Conservation (phyloP, 2,888 invertebrate genomes). For the Eutolmus rufibarbis region DNA sequence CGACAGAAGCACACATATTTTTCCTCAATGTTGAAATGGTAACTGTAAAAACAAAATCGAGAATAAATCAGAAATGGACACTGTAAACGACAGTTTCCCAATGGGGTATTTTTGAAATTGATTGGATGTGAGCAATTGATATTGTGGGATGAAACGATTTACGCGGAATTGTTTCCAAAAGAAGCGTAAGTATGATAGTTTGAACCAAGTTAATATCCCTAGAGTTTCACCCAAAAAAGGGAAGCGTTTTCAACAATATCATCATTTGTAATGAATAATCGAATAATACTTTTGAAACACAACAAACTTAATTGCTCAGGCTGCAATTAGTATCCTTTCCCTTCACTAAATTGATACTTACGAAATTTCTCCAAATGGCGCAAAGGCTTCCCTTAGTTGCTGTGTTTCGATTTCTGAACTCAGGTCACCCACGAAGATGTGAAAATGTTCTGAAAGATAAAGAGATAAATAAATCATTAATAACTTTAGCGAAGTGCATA, state of each 20-base stretch:
- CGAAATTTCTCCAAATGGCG: slow-evolving; percentile 98
- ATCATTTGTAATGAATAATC: background rate
- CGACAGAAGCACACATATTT: background rate
- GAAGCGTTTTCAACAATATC: background rate
- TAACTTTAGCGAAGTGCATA: background rate
- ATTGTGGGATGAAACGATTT: background rate
- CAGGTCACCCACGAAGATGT: slow-evolving; percentile 99
- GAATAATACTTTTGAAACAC: background rate
- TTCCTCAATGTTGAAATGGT: background rate
- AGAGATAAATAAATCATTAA: slow-evolving; percentile 47
- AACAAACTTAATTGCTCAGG: background rate
- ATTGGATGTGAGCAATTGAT: background rate
- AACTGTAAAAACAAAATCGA: background rate
- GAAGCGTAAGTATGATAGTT: background rate
- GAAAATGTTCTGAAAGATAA: slow-evolving; percentile 92
- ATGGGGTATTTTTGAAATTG: background rate
- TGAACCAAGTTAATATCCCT: background rate
- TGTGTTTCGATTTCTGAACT: slow-evolving; percentile 99
- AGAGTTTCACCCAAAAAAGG: background rate
- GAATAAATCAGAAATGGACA: background rate
- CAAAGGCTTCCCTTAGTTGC: slow-evolving; percentile 94
- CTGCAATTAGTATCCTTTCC: background rate
- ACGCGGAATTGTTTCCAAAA: too few species aligned
- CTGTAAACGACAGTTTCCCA: background rate
- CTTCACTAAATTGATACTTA: slow-evolving; percentile 67